Percentiles rank a stretch among this genome's conserved stretches.
Evolutionary conservation across 2,888 invertebrate genomes (phyloP).

Genomic region (Syritta pipiens): DNA sequence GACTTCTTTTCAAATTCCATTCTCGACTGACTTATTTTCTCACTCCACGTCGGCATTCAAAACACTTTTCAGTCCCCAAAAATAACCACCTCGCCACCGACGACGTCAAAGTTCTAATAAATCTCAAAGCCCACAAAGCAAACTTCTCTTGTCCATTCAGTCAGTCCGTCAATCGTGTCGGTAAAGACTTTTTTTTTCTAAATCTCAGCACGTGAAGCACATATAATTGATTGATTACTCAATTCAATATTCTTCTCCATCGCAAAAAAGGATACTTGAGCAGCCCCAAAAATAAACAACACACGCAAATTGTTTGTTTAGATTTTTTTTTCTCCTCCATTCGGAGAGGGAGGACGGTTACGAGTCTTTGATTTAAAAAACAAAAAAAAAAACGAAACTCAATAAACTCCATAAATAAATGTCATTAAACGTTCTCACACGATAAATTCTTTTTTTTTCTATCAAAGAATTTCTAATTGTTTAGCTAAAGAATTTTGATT

Average conservation of each 20-base stretch:
- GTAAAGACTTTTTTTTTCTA: not conserved
- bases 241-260: not conserved
- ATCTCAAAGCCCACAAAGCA: too few relatives aligned
- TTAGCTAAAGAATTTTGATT: slow-evolving; percentile 7
- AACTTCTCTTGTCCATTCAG: too few relatives aligned
- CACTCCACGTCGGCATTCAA: too few relatives aligned
- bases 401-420: slow-evolving; percentile 15
- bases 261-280: slow-evolving; percentile 12
- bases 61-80: not conserved
- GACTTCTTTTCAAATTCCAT: too few relatives aligned
- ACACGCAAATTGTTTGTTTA: slow-evolving; percentile 33
- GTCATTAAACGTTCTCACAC: slow-evolving; percentile 10
- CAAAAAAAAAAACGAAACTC: not conserved
- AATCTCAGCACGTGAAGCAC: slow-evolving; percentile 31
- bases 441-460: not conserved
- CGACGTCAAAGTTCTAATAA: slow-evolving; percentile 17
- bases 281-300: slow-evolving; percentile 11
- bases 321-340: slow-evolving; percentile 3
- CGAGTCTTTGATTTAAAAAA: too few relatives aligned
- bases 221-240: slow-evolving; percentile 35
- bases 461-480: slow-evolving; percentile 23
- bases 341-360: too few relatives aligned
- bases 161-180: too few relatives aligned
- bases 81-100: too few relatives aligned
- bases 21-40: too few relatives aligned